These are phyloP conservation scores for Diploptera punctata DNA, from an alignment of 2,888 invertebrate species.

Conservation along the genomic window DNA sequence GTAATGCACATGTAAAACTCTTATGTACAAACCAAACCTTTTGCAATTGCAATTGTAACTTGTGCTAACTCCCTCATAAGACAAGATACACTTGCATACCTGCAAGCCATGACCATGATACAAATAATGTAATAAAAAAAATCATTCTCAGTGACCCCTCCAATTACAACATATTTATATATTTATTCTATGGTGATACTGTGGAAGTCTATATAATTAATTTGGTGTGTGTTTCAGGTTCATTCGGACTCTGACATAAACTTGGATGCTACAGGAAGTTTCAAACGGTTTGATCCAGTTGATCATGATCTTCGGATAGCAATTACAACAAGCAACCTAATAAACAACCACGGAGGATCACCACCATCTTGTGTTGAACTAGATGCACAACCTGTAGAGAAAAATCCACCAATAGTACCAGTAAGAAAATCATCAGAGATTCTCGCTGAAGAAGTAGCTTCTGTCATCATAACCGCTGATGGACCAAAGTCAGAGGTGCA, in stretches of 20 bases:
- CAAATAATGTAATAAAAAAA: too few species aligned
- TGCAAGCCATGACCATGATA: too few species aligned
- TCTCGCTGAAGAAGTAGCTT: not conserved
- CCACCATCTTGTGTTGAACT: slow-evolving; percentile 12
- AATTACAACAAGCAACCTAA: slow-evolving; percentile 55
- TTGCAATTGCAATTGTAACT: too few species aligned
- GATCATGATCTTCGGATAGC: slow-evolving; percentile 63
- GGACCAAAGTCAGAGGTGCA: slow-evolving; percentile 7
- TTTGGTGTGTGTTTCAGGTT: too few species aligned
- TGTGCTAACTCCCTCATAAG: too few species aligned
- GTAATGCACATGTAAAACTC: too few species aligned
- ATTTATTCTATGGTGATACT: too few species aligned
- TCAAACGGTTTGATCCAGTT: slow-evolving; percentile 69
- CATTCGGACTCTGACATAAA: slow-evolving; percentile 69
- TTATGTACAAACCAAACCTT: too few species aligned
- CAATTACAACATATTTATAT: too few species aligned
- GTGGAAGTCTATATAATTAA: too few species aligned
- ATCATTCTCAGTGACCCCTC: too few species aligned
- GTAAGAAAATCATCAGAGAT: not conserved
- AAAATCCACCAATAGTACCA: slow-evolving; percentile 57
- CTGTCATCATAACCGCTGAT: slow-evolving; percentile 11
- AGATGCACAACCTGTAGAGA: slow-evolving; percentile 69
- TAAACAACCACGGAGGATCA: not conserved
- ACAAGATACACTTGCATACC: too few species aligned
- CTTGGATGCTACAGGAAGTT: slow-evolving; percentile 67